phyloP scores from a whole-genome alignment of 2,113 vertebrate genomes.

The Neogale vison region DNA sequence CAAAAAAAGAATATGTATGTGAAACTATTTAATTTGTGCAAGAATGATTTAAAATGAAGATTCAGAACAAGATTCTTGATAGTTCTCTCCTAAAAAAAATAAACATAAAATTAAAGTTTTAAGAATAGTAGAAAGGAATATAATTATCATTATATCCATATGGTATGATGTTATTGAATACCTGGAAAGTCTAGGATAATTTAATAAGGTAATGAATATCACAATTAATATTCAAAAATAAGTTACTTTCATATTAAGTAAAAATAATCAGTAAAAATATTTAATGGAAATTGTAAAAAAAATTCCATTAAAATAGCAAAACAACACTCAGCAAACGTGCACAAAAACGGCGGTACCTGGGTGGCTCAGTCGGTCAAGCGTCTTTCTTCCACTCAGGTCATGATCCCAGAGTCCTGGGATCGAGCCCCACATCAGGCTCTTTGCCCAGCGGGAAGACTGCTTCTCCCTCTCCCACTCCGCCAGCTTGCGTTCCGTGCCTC shows the following conservation, averaged over 20 bases:
- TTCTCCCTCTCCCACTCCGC: no score
- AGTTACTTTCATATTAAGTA: not conserved
- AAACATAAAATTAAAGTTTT: not conserved
- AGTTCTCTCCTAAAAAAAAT: not conserved
- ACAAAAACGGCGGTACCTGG: not conserved
- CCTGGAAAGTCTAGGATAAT: not conserved
- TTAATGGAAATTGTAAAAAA: not conserved
- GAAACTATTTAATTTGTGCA: not conserved
- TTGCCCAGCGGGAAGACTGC: no score
- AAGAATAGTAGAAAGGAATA: not conserved
- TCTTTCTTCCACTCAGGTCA: no score
- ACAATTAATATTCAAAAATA: not conserved
- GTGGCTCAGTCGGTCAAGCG: no score
- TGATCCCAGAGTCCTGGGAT: no score
- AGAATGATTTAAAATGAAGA: slow-evolving; percentile 16
- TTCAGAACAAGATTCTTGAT: not conserved
- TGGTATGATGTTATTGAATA: not conserved
- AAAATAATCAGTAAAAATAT: not conserved
- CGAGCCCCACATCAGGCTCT: no score
- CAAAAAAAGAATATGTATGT: not conserved
- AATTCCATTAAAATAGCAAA: not conserved
- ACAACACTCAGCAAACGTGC: not conserved
- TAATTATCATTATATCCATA: not conserved
- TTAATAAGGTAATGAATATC: not conserved
- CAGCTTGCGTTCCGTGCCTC: no score